phyloP scores from a whole-genome alignment of 64 coral and sea anemone genomes.

The Cladopsammia gracilis region DNA sequence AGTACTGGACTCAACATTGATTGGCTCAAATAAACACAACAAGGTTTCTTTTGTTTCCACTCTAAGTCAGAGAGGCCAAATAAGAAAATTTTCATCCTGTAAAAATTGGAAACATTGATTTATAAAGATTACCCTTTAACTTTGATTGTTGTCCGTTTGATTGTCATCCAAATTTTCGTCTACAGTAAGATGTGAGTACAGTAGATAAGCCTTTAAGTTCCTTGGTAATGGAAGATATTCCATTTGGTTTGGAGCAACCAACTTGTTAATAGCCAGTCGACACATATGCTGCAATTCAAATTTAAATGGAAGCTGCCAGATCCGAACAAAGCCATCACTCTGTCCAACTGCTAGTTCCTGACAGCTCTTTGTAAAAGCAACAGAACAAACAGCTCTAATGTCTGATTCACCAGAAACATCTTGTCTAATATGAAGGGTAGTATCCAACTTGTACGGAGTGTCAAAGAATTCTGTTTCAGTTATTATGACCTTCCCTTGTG shows the following conservation, averaged over 20 bases:
- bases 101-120: too few species aligned
- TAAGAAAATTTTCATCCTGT: too few species aligned
- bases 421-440: neutral
- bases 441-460: slow-evolving; percentile 44
- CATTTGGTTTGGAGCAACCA: slow-evolving; percentile 72
- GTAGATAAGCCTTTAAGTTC: slow-evolving; percentile 73
- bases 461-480: slow-evolving; percentile 61
- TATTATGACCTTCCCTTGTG: slow-evolving; percentile 69
- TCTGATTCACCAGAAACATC: neutral
- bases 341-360: slow-evolving; percentile 83
- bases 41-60: too few species aligned
- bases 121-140: neutral
- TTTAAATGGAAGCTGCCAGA: slow-evolving; percentile 84
- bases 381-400: slow-evolving; percentile 49
- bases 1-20: too few species aligned
- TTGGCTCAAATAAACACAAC: too few species aligned
- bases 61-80: too few species aligned
- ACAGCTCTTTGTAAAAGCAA: slow-evolving; percentile 89
- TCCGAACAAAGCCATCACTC: slow-evolving; percentile 72
- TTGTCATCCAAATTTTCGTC: neutral
- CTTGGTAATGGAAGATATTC: slow-evolving; percentile 76
- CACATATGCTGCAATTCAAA: slow-evolving; percentile 89
- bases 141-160: neutral
- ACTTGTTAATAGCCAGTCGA: slow-evolving; percentile 66
- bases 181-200: neutral